Base-by-base conservation (phyloP, 2,888 invertebrate genomes). In the Philhelius pedissequus region DNA sequence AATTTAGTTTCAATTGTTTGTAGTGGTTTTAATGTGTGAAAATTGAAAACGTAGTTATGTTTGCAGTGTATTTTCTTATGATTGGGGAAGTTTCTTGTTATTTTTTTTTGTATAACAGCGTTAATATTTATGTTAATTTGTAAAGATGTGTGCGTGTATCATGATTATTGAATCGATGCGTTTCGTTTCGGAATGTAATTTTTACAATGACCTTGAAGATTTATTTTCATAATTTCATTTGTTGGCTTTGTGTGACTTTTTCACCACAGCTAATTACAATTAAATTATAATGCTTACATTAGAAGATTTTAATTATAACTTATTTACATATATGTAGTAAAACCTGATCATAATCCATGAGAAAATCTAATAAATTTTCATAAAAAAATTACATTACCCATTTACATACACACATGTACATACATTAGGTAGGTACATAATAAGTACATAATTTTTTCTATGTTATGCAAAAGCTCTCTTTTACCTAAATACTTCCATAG, bases 131-230 rank as follows among this genome's bases (percentile, higher is more conserved):
- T 52, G 32, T 48, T 64, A 22, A 48, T 48, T 62, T 22, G 13
- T 68, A 27, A 52, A 68, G 50, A 52, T 40, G 84, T 79, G 54
- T 84, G 64, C 38, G 38, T 40, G 18, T 73, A 58, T 71, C 40
- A 58, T 74, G 58, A 70, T 35, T 60, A 70, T 68, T 40, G 38
- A 76, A 76, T 75, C 75, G 68, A 84, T 80, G 84, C 79, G 84
- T 84, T 80, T 70, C 79, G 84, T 84, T 80, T 70, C 64, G 84
- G 84, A 82, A 79, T 87, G 86, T 86, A 81, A 86, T 78, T 83
- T 82, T 86, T 80, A 78, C 86, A 87, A 86, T 87, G 86, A 87
- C 86, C 86, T 87, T 87, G 86, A 81, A 77, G 77, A 78, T 68
- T 71, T 75, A 76, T 84, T 84, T 71, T 80, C 60, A 66, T 66